Conservation (phyloP, 1,140 invertebrate genomes). For the Riptortus pedestris region DNA sequence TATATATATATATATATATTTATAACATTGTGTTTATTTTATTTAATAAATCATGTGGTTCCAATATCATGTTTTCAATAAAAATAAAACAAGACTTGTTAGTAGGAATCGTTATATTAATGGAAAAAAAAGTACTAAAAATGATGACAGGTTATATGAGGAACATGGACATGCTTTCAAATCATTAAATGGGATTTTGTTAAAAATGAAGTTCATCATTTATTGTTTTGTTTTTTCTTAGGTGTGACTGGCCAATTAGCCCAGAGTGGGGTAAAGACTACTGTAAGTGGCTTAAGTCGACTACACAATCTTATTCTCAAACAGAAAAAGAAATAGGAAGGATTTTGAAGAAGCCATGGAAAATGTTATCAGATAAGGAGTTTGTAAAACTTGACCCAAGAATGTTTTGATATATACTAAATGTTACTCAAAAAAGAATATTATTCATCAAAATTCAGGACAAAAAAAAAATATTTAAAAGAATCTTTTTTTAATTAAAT, state of each 20-base stretch:
- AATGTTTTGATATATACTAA: background rate
- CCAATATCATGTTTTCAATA: background rate
- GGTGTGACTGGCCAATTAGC: slow-evolving; percentile 55
- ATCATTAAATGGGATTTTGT: background rate
- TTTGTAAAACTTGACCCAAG: slow-evolving; percentile 38
- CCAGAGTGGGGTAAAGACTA: slow-evolving; percentile 57
- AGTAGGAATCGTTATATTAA: background rate
- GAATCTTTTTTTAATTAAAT: background rate
- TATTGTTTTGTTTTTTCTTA: background rate
- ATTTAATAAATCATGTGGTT: background rate
- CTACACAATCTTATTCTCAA: slow-evolving; percentile 50
- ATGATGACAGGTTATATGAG: no score
- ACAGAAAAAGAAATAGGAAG: slow-evolving; percentile 57
- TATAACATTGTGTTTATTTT: no score
- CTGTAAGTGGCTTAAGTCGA: slow-evolving; percentile 51
- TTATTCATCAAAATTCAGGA: background rate
- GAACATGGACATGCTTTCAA: background rate
- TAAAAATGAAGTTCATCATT: background rate
- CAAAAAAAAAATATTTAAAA: background rate
- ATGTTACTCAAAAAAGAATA: background rate
- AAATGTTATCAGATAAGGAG: slow-evolving; percentile 59
- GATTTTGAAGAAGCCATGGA: slow-evolving; percentile 57
- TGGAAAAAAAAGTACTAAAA: no score
- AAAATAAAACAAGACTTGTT: background rate
- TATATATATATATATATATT: no score